A percentile compares a stretch with the other conserved stretches of the same genome.
Evolutionary conservation across 2,797 vertebrate species (phyloP).

Genomic region (Chiroxiphia lanceolata): DNA sequence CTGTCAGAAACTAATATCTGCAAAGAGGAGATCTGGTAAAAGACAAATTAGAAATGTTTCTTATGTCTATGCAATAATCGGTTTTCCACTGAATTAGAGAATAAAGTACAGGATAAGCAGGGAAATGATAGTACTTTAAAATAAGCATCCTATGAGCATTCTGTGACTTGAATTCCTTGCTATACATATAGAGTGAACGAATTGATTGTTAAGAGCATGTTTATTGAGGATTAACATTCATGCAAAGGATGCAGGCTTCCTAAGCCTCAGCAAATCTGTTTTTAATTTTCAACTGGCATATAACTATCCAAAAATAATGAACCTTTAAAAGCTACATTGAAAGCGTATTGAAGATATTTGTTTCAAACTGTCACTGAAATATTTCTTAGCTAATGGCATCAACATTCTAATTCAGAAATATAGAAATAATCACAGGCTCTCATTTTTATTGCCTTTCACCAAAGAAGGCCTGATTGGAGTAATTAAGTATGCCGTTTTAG

Average conservation of each 20-base stretch:
- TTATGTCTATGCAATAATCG: neutral
- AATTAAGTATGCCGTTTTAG: conserved; percentile 1
- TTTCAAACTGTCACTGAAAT: conserved; percentile 18
- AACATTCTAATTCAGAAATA: conserved; percentile 33
- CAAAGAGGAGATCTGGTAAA: neutral
- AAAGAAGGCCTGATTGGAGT: neutral
- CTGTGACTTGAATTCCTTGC: neutral
- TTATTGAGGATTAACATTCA: conserved; percentile 26
- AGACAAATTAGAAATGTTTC: neutral
- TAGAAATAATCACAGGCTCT: neutral
- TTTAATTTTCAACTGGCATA: conserved; percentile 29
- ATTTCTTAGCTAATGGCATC: conserved; percentile 11
- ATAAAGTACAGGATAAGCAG: neutral
- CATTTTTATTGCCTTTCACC: neutral
- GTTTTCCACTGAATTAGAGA: neutral
- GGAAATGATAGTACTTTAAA: neutral
- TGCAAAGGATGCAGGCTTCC: neutral
- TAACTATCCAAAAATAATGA: conserved; percentile 36
- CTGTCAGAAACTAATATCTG: neutral
- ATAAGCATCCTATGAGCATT: neutral
- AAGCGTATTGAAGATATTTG: neutral
- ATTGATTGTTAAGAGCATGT: neutral
- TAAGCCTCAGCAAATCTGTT: conserved; percentile 25
- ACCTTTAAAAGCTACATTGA: conserved; percentile 20
- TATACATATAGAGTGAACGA: neutral